Evolutionary conservation across 2,113 vertebrate genomes (phyloP), one percentile per base, ranked within the genome.

Genomic region (Chiloscyllium plagiosum): DNA sequence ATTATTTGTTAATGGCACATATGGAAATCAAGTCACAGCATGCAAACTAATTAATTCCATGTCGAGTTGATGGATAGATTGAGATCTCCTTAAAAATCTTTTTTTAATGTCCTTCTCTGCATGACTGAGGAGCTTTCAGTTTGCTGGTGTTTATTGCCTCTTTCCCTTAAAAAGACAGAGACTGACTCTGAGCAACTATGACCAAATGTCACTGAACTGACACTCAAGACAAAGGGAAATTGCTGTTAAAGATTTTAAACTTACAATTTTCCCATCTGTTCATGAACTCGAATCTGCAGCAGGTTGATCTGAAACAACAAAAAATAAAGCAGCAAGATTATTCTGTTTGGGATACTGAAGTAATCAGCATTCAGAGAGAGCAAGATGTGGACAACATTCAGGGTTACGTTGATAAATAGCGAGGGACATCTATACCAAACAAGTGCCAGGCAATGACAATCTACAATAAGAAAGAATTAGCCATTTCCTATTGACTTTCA

Each of bases 261-360:
- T 69, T 95, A 95, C 68, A 72, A 95, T 47, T 95, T 72, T 26
- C 93, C 93, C 93, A 95, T 95, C 65, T 95, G 93, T 13, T 95
- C 93, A 3, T 95, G 66, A n/a, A 95, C 68, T 29, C 93, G 37
- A 69, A 95, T 69, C 66, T 95, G 93, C 93, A 95, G 66, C 66
- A 95, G 37, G 68, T 2, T 95, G 42, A 70, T 72, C 66, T 95
- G 68, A 42, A 95, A 61, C 7, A 72, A 68, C 8, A 50, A 93
- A 0, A 93, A 66, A 10, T 37, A 37, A 13, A 19, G 17, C 42
- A 93, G n/a, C 65, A n/a, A 93, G 61, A 93, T 93, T 93, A 65
- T 37, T n/a, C 8, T 61, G 56, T 47, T 47, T 12, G 56, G 10
- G 56, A 61, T 61, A 61, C 56, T 61, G 56, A 61, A 61, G 1